Conservation (phyloP, 2,888 invertebrate genomes). For the Diarsia mendica region DNA sequence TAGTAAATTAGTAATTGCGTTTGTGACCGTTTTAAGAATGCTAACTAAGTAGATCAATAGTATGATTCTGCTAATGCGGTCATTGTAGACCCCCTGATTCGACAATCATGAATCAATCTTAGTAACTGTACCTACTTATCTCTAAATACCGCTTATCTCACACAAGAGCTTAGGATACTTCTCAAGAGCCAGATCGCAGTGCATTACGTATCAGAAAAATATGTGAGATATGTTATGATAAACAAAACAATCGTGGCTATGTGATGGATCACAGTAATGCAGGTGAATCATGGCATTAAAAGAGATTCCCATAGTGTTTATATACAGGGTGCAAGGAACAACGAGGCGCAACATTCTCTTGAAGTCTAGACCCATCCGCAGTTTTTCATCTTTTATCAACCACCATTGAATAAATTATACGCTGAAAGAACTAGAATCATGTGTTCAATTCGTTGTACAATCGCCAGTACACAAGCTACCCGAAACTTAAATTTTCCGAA, state of each 20-base stretch:
- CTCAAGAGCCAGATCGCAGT: background rate
- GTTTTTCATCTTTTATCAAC: background rate
- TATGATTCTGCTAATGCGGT: too few relatives aligned
- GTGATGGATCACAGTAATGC: background rate
- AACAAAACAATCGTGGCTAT: background rate
- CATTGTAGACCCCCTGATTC: background rate
- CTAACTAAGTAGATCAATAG: too few relatives aligned
- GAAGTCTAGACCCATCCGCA: background rate
- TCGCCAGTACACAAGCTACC: too few relatives aligned
- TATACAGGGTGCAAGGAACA: background rate
- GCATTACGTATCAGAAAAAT: conserved; percentile 1
- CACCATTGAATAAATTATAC: background rate
- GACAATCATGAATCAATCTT: background rate
- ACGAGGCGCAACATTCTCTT: background rate
- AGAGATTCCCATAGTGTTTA: background rate
- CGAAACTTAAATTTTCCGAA: too few relatives aligned
- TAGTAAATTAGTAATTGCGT: too few relatives aligned
- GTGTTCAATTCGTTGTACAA: background rate
- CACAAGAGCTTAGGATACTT: conserved; percentile 18
- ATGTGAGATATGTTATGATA: conserved; percentile 1
- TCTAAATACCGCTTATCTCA: conserved; percentile 31
- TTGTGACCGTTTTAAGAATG: too few relatives aligned
- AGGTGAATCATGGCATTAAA: conserved; percentile 5
- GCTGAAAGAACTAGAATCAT: background rate
- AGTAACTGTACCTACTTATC: conserved; percentile 12